Evolutionary conservation across 2,888 invertebrate genomes (phyloP).

Genomic region (Nineta flava): DNA sequence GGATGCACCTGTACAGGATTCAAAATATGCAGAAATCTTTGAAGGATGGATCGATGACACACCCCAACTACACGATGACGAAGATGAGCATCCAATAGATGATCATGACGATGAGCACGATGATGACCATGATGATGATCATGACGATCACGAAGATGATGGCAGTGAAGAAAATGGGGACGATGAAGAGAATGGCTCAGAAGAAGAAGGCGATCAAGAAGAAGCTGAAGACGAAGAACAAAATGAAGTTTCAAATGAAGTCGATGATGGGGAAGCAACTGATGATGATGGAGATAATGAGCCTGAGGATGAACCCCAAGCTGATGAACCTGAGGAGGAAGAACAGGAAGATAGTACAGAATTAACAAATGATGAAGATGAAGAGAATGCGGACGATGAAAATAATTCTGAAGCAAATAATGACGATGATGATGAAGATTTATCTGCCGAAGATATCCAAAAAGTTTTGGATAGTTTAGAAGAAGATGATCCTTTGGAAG

Average conservation of each 20-base stretch:
- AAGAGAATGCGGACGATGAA: slow-evolving; percentile 10
- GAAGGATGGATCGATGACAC: slow-evolving; percentile 64
- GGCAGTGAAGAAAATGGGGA: slow-evolving; percentile 15
- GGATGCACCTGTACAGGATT: slow-evolving; percentile 42
- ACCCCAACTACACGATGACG: slow-evolving; percentile 25
- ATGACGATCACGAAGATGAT: slow-evolving; percentile 21
- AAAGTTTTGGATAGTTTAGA: slow-evolving; percentile 4
- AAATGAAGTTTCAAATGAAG: slow-evolving; percentile 14
- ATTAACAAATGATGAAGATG: slow-evolving; percentile 14
- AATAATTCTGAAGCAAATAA: slow-evolving; percentile 12
- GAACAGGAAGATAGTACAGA: slow-evolving; percentile 14
- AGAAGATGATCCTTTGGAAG: slow-evolving; percentile 5
- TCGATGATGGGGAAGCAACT: slow-evolving; percentile 21
- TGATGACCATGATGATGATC: slow-evolving; percentile 34
- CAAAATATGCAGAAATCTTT: slow-evolving; percentile 56
- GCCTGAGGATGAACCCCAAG: slow-evolving; percentile 3
- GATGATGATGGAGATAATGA: slow-evolving; percentile 12
- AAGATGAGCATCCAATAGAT: slow-evolving; percentile 17
- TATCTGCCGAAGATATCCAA: slow-evolving; percentile 3
- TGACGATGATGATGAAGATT: slow-evolving; percentile 22
- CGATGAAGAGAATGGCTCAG: slow-evolving; percentile 22
- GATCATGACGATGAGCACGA: slow-evolving; percentile 31
- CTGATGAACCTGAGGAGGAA: slow-evolving; percentile 4
- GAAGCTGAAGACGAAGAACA: slow-evolving; percentile 14
- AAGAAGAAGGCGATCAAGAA: slow-evolving; percentile 16